Evolutionary conservation across 1,140 invertebrate genomes (phyloP), one percentile per base, ranked within the genome.

Genomic region (Neodiprion fabricii): DNA sequence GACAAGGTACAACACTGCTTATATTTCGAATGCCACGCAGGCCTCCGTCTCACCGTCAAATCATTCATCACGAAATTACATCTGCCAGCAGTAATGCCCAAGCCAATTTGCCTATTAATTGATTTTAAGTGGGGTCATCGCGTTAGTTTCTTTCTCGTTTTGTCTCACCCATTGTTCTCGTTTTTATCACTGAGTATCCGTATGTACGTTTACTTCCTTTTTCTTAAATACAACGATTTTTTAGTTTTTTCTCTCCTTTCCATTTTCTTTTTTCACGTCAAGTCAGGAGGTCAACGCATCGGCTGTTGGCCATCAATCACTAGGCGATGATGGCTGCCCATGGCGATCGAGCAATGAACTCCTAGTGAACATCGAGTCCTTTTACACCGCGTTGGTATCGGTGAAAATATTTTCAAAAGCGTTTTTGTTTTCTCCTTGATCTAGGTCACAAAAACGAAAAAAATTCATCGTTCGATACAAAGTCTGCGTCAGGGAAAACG

Each of bases 71-170:
- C 40, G 23, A 69, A 69, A 69, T 69, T 69, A 69, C 67, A 69
- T 69, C 67, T 69, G 79, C 77, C 75, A 77, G 68, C 70, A 70
- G 79, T 80, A 80, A 80, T 80, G 79, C 74, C 68, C 76, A 73
- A 40, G 71, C 71, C 76, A 77, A 79, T 81, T 81, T 81, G 71
- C 78, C 75, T 81, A 81, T 81, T 81, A 81, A 81, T 81, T 79
- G 79, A 81, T 81, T 81, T 66, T 74, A 71, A 71, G 70, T 71
- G 47, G 61, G 74, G 66, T 49, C 67, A 61, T 40, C 28, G 28
- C 28, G 28, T 40, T 40, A 40, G 28, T 40, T 40, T 40, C 28
- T 40, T 40, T 2, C 28, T 5, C 28, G 28, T 40, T 40, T 40
- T 40, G 28, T 3, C 28, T 40, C 28, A 40, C 5, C 28, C 28